These are phyloP conservation scores for Episyrphus balteatus DNA, from an alignment of 1,140 invertebrate genomes.

Conservation along the genomic window DNA sequence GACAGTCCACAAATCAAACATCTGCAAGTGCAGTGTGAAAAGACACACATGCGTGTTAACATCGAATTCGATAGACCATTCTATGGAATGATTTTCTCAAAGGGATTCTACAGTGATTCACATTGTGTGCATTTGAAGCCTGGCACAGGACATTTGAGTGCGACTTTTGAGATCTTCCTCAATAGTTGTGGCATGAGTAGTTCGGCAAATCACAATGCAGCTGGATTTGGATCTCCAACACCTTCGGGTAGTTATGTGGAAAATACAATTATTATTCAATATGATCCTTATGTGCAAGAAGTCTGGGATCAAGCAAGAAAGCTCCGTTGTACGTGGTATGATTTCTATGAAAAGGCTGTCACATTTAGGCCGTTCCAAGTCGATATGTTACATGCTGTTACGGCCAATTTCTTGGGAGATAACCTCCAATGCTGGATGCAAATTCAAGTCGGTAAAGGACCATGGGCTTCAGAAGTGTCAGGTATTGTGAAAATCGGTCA, in stretches of 20 bases:
- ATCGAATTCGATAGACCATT: constrained; percentile 91
- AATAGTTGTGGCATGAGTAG: constrained; percentile 86
- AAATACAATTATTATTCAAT: constrained; percentile 91
- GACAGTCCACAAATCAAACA: constrained; percentile 87
- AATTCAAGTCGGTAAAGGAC: constrained; percentile 87
- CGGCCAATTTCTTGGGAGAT: constrained; percentile 88
- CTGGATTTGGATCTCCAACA: constrained; percentile 65
- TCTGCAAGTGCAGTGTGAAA: constrained; percentile 89
- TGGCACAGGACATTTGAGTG: constrained; percentile 76
- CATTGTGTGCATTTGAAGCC: constrained; percentile 86
- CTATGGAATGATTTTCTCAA: constrained; percentile 93
- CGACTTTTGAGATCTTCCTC: constrained; percentile 84
- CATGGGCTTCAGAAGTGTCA: constrained; percentile 88
- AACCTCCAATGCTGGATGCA: constrained; percentile 95
- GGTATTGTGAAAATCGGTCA: constrained; percentile 92
- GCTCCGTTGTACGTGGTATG: constrained; percentile 85
- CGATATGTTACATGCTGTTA: constrained; percentile 87
- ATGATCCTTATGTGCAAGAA: constrained; percentile 89
- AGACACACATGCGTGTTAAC: constrained; percentile 88
- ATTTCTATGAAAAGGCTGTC: constrained; percentile 89
- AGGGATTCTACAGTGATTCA: constrained; percentile 80
- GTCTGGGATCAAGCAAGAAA: constrained; percentile 79
- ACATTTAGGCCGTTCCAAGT: constrained; percentile 90
- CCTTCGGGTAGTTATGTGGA: constrained; percentile 86
- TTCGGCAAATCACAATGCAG: constrained; percentile 73